Evolutionary conservation across 2,888 invertebrate genomes (phyloP).

Genomic region (Lordiphosa fenestrarum): DNA sequence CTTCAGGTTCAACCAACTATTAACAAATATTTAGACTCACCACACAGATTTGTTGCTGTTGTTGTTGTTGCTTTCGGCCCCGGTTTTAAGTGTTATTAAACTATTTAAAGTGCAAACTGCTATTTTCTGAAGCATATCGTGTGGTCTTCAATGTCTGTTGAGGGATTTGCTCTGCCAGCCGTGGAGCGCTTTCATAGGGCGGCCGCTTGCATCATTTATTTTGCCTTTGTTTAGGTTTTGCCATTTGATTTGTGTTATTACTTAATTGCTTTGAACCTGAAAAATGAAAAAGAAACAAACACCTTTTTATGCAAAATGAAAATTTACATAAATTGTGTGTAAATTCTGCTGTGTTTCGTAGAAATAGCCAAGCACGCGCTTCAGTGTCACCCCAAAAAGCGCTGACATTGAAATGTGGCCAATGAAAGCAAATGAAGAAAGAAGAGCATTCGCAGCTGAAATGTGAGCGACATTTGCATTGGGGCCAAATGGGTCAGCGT

Average conservation of each 20-base stretch:
- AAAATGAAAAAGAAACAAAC: slow-evolving; percentile 31
- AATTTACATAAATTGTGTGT: slow-evolving; percentile 32
- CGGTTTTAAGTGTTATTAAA: too few relatives aligned
- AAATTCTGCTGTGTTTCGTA: slow-evolving; percentile 42
- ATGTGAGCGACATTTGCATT: slow-evolving; percentile 61
- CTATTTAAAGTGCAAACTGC: background rate
- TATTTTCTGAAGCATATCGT: background rate
- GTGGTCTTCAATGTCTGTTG: too few relatives aligned
- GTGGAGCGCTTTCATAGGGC: slow-evolving; percentile 45
- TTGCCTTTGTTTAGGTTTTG: slow-evolving; percentile 1
- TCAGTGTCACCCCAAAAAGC: slow-evolving; percentile 56
- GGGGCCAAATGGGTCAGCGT: slow-evolving; percentile 64
- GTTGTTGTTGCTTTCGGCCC: too few relatives aligned
- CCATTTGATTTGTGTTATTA: slow-evolving; percentile 67
- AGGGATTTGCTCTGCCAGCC: slow-evolving; percentile 25
- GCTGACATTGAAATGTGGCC: slow-evolving; percentile 60
- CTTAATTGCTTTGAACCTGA: slow-evolving; percentile 71
- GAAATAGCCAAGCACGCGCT: slow-evolving; percentile 54
- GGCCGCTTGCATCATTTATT: slow-evolving; percentile 57
- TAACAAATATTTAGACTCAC: too few relatives aligned
- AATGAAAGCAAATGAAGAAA: slow-evolving; percentile 18
- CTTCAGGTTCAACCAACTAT: too few relatives aligned
- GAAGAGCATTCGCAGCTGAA: slow-evolving; percentile 34
- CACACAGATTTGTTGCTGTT: too few relatives aligned
- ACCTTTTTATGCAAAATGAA: too few relatives aligned